Base-by-base conservation (phyloP, 2,113 vertebrate species). In the Chaetodon auriga region DNA sequence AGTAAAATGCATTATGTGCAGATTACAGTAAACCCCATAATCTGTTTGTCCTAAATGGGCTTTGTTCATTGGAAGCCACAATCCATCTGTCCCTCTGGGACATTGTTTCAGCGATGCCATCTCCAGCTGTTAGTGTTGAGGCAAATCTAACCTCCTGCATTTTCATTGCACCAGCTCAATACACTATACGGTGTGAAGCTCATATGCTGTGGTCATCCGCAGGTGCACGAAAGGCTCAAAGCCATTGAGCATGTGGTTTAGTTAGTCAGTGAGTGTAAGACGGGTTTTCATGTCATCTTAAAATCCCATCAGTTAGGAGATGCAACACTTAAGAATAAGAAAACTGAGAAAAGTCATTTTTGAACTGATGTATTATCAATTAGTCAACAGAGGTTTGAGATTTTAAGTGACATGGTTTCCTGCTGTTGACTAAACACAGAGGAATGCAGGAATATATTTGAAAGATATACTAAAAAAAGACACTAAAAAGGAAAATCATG, bases 11-110 rank as follows among this genome's bases (percentile, higher is more conserved):
- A 94, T 95, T 94, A 92, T 89, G 79, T 87, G 84, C 89, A 93
- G 93, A 95, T 95, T 94, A 94, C 65, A 84, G 84, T 95, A 94
- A 95, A 93, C 83, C 89, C 68, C 58, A 75, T 93, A 92, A 95
- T 94, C 92, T 90, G 84, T 91, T 94, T 93, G 90, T 93, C 86
- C 87, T 94, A 88, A 93, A 94, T 93, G 84, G 41, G 92, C 82
- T 92, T 93, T 92, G 81, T 91, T 92, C 73, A 86, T 75, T 81
- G 54, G 51, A 86, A 92, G 80, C 84, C 73, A 82, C 78, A 84
- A 83, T 83, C 82, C 85, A 73, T 89, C 73, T 81, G 78, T 74
- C 48, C 88, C 87, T 66, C 58, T 75, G 80, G 68, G 72, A 75
- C 70, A 82, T 66, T 66, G 68, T 86, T 80, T 62, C 71, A 45